Conservation (phyloP, 30 jellyfish, hydroid and myxozoan genomes). For the Aurelia coerulea region DNA sequence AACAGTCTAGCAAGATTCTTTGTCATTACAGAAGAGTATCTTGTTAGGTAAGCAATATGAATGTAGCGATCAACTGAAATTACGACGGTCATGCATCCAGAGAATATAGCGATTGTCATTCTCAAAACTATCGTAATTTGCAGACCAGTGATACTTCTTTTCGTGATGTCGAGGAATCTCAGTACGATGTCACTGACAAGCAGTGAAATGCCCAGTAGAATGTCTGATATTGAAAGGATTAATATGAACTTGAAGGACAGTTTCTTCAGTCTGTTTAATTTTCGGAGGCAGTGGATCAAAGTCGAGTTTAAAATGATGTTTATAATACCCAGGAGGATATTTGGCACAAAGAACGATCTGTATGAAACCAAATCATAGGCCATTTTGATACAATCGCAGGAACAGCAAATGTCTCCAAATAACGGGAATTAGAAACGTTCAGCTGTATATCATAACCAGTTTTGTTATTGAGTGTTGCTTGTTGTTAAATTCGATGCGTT, state of each 20-base stretch:
- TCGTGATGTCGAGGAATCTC: neutral
- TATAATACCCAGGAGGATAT: neutral
- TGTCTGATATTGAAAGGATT: neutral
- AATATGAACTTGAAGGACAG: neutral
- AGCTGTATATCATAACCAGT: too few species aligned
- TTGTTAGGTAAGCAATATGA: neutral
- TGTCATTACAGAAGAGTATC: neutral
- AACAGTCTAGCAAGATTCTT: neutral
- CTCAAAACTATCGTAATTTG: neutral
- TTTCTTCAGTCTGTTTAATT: neutral
- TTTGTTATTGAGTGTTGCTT: too few species aligned
- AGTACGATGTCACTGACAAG: neutral
- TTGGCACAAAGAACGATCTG: neutral
- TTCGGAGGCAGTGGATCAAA: neutral
- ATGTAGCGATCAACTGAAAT: neutral
- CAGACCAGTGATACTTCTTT: neutral
- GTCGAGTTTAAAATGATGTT: neutral
- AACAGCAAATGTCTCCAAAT: neutral
- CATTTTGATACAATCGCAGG: neutral
- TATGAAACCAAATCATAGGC: neutral
- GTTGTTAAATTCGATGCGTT: too few species aligned
- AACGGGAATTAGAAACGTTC: too few species aligned
- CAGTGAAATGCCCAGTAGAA: neutral
- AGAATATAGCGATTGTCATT: neutral
- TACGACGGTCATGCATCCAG: neutral